These are phyloP conservation scores for Chamaetylas fuelleborni DNA, from an alignment of 2,113 vertebrate genomes.

Conservation along the genomic window DNA sequence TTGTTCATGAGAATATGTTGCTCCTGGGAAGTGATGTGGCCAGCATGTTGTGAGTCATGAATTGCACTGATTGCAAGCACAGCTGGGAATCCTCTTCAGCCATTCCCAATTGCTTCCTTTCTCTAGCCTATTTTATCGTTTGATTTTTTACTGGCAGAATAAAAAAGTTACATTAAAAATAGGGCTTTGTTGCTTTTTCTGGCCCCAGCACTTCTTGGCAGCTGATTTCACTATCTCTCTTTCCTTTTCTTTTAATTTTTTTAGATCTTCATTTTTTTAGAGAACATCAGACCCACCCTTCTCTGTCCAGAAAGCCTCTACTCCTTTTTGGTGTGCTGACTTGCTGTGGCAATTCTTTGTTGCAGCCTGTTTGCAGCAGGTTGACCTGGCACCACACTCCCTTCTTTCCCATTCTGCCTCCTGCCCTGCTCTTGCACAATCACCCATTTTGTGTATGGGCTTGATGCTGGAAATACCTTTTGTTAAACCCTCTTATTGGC, in stretches of 20 bases:
- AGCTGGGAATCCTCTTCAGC: slow-evolving; percentile 72
- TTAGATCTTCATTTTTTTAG: background rate
- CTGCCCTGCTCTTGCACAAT: background rate
- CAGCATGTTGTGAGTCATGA: slow-evolving; percentile 68
- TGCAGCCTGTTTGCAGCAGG: background rate
- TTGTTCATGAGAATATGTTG: slow-evolving; percentile 67
- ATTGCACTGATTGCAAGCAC: slow-evolving; percentile 70
- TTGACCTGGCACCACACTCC: background rate
- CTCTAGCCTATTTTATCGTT: slow-evolving; percentile 59
- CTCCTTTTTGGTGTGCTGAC: background rate
- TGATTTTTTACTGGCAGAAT: slow-evolving; percentile 59
- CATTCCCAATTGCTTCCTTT: slow-evolving; percentile 72
- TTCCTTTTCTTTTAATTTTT: slow-evolving; percentile 17
- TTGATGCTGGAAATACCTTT: background rate
- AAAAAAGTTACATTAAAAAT: slow-evolving; percentile 60
- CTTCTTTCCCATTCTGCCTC: background rate
- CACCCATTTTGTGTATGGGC: background rate
- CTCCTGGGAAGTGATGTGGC: slow-evolving; percentile 68
- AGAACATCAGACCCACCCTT: background rate
- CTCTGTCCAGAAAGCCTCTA: background rate
- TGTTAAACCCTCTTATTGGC: slow-evolving; percentile 18
- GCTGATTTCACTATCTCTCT: slow-evolving; percentile 20
- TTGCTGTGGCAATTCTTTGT: background rate
- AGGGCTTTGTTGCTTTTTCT: slow-evolving; percentile 68
- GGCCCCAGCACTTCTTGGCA: slow-evolving; percentile 54